Evolutionary conservation across 2,888 invertebrate species (phyloP).

Genomic region (Drosophila kanekoi): DNA sequence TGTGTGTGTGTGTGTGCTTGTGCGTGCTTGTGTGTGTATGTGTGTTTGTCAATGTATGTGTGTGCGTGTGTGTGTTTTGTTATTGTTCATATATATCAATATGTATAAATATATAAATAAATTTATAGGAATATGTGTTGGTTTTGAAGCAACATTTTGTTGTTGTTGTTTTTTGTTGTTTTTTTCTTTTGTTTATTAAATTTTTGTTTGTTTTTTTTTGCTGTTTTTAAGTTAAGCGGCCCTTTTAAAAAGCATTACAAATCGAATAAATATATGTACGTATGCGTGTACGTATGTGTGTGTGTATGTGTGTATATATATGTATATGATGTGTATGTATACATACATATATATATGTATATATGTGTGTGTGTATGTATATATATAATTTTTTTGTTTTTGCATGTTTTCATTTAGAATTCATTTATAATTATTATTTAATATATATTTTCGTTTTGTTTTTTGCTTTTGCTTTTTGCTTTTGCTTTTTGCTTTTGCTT

Average conservation of each 20-base stretch:
- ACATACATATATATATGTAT: constrained; percentile 25
- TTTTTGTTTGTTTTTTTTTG: constrained; percentile 12
- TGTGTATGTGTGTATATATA: constrained; percentile 8
- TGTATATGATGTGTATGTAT: constrained; percentile 39
- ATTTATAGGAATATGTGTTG: constrained; percentile 79
- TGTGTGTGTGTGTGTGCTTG: constrained; percentile 18
- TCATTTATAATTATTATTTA: constrained; percentile 19
- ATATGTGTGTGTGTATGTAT: constrained; percentile 4
- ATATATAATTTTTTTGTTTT: constrained; percentile 2
- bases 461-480: constrained; percentile 15
- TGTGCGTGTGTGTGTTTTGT: constrained; percentile 46
- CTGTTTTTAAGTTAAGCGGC: constrained; percentile 48
- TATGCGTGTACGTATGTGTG: constrained; percentile 9
- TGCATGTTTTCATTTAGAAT: constrained; percentile 2
- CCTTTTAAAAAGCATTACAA: constrained; percentile 62
- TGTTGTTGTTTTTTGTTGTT: constrained; percentile 29
- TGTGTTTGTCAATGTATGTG: constrained; percentile 15
- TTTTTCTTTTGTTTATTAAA: constrained; percentile 18
- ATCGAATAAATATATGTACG: constrained; percentile 66
- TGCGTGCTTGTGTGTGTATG: constrained; percentile 4
- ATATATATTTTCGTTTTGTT: not conserved
- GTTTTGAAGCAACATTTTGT: constrained; percentile 59
- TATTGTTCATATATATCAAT: constrained; percentile 59
- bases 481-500: not conserved
- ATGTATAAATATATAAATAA: constrained; percentile 78